Evolutionary conservation across 2,888 invertebrate genomes (phyloP).

Genomic region (Andricus curvator): DNA sequence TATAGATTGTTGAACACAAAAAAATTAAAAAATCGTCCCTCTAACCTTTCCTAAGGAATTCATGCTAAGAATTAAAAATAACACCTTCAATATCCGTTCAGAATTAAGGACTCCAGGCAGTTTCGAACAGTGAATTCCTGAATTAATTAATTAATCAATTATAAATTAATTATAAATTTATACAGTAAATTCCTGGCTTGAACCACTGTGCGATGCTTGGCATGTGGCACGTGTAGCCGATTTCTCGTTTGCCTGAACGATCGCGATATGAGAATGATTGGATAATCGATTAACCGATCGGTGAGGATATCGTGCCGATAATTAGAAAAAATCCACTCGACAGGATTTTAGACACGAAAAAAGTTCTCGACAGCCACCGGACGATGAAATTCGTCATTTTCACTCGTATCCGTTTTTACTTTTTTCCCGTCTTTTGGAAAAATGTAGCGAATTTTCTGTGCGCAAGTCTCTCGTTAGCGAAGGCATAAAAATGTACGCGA

Average conservation of each 20-base stretch:
- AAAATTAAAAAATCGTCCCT: no score
- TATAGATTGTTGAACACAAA: no score
- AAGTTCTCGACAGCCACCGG: constrained; percentile 23
- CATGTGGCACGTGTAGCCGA: neutral
- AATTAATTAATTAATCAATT: no score
- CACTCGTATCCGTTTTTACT: neutral
- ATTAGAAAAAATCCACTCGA: constrained; percentile 14
- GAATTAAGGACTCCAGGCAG: no score
- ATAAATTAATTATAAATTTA: no score
- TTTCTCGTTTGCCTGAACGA: constrained; percentile 14
- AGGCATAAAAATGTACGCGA: constrained; percentile 53
- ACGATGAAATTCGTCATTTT: constrained; percentile 14
- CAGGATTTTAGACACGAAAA: constrained; percentile 31
- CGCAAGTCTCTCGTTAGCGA: constrained; percentile 46
- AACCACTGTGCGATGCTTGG: neutral
- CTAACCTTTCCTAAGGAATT: no score
- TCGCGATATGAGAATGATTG: constrained; percentile 34
- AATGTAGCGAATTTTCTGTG: constrained; percentile 38
- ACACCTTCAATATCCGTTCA: no score
- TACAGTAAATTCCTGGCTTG: no score
- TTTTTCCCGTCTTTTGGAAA: neutral
- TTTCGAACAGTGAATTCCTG: no score
- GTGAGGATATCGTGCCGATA: constrained; percentile 8
- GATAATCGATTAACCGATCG: constrained; percentile 27
- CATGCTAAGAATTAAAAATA: no score